Evolutionary conservation across 2,888 invertebrate species (phyloP).

Genomic region (Drosophila subsilvestris): DNA sequence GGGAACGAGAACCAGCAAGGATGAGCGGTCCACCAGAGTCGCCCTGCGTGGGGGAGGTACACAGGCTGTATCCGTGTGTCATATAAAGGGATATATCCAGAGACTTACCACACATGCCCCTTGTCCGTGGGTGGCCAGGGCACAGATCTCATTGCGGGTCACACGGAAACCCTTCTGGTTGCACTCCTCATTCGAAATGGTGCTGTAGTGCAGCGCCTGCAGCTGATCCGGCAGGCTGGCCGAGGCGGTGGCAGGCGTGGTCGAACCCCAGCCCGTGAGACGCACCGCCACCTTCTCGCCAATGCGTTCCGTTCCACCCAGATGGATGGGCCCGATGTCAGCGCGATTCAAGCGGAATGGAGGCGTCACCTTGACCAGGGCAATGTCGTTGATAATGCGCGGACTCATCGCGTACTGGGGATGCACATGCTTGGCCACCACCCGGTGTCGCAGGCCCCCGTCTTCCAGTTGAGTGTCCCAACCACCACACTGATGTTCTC

Average conservation of each 20-base stretch:
- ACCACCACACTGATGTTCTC: conserved; percentile 70
- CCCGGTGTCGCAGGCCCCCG: conserved; percentile 75
- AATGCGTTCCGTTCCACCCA: conserved; percentile 67
- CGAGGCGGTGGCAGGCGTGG: conserved; percentile 57
- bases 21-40: conserved; percentile 84
- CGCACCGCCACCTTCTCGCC: conserved; percentile 72
- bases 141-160: conserved; percentile 81
- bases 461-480: conserved; percentile 72
- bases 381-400: conserved; percentile 78
- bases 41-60: conserved; percentile 72
- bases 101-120: conserved; percentile 83
- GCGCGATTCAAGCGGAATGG: conserved; percentile 70
- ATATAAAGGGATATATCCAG: neutral
- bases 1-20: conserved; percentile 57
- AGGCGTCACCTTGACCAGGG: conserved; percentile 75
- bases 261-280: conserved; percentile 83
- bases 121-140: conserved; percentile 66
- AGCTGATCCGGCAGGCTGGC: conserved; percentile 77
- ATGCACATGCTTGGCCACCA: conserved; percentile 72
- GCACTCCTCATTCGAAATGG: conserved; percentile 82
- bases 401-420: conserved; percentile 71
- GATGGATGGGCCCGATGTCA: conserved; percentile 58
- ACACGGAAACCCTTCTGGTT: conserved; percentile 75
- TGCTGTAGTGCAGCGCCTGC: conserved; percentile 79
- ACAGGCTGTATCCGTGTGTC: neutral